These are phyloP conservation scores for Torymus aiolomorphi DNA, from an alignment of 2,888 invertebrate genomes.

Conservation along the genomic window DNA sequence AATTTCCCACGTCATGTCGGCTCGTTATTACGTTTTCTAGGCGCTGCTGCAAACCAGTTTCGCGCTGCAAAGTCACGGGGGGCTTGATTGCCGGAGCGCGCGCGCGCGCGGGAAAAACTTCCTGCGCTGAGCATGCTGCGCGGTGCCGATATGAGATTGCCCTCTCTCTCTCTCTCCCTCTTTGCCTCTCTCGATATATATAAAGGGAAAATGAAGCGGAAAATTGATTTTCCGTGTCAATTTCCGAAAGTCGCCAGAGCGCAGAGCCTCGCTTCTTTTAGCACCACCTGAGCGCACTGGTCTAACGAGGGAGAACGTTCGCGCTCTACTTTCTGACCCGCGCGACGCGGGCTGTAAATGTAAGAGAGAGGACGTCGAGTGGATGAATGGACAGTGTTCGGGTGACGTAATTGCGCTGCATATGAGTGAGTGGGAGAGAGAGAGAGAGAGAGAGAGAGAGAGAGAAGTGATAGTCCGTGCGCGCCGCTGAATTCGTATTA, in stretches of 20 bases:
- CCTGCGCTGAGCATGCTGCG: constrained; percentile 22
- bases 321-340: too few relatives aligned
- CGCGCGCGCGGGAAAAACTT: constrained; percentile 44
- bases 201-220: constrained; percentile 48
- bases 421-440: too few relatives aligned
- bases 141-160: constrained; percentile 47
- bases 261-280: background rate
- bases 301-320: too few relatives aligned
- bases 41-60: constrained; percentile 41
- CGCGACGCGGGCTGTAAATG: too few relatives aligned
- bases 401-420: too few relatives aligned
- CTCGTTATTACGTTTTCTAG: constrained; percentile 39
- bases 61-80: constrained; percentile 12
- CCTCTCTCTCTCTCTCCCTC: background rate
- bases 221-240: constrained; percentile 56
- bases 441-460: too few relatives aligned
- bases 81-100: constrained; percentile 11
- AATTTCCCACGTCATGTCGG: constrained; percentile 54
- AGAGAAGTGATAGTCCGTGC: too few relatives aligned
- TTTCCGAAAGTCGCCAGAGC: constrained; percentile 36
- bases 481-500: too few relatives aligned
- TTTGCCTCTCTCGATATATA: too few relatives aligned
- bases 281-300: too few relatives aligned
- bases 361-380: too few relatives aligned
- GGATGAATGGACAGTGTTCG: too few relatives aligned